Evolutionary conservation across 2,888 invertebrate species (phyloP).

Genomic region (Pollenia griseotomentosa): DNA sequence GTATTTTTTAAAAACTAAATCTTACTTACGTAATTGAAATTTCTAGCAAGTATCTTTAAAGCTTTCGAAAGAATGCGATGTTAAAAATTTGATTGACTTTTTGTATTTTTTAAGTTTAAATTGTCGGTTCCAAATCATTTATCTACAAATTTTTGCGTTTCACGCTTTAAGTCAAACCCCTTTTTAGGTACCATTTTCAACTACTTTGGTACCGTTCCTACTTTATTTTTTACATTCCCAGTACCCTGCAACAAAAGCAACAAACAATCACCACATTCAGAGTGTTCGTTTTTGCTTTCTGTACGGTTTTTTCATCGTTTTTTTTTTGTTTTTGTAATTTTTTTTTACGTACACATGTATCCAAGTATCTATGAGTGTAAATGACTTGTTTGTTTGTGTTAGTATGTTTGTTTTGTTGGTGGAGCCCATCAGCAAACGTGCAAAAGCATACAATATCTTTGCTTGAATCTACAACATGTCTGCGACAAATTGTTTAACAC

Average conservation of each 20-base stretch:
- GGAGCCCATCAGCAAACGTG: slow-evolving; percentile 65
- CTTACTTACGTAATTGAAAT: no score
- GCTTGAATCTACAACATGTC: slow-evolving; percentile 74
- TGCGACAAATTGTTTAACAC: slow-evolving; percentile 73
- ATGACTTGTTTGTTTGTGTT: slow-evolving; percentile 35
- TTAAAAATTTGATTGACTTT: no score
- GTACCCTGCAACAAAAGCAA: slow-evolving; percentile 17
- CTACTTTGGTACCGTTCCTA: neutral
- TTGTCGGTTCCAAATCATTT: no score
- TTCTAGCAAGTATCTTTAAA: no score
- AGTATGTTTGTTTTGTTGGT: slow-evolving; percentile 51
- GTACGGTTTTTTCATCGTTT: slow-evolving; percentile 23
- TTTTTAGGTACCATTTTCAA: neutral
- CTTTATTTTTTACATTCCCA: neutral
- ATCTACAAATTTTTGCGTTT: no score
- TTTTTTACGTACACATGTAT: neutral
- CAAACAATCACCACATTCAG: slow-evolving; percentile 19
- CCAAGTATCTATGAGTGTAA: slow-evolving; percentile 6
- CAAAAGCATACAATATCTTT: slow-evolving; percentile 69
- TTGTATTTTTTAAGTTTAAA: no score
- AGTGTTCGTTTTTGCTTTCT: slow-evolving; percentile 44
- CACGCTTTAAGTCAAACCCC: neutral
- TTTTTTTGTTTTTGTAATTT: slow-evolving; percentile 15
- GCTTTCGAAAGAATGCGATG: no score
- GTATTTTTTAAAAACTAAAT: no score